Percentiles rank a stretch among this genome's conserved stretches.
These are phyloP conservation scores for Penaeus japonicus DNA, from an alignment of 1,140 invertebrate genomes.

Conservation along the genomic window DNA sequence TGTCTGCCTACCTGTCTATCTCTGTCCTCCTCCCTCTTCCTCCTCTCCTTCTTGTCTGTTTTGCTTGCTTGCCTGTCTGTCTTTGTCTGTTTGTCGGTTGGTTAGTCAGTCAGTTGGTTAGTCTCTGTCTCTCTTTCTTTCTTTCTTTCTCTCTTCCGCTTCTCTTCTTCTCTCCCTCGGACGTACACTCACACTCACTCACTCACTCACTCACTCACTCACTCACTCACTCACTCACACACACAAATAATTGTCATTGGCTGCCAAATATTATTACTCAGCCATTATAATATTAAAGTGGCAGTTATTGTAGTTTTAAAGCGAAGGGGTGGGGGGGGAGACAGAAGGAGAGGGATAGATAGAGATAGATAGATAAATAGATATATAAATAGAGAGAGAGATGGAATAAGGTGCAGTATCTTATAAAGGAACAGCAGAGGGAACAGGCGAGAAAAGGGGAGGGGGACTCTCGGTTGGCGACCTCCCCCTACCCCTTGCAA, in stretches of 20 bases:
- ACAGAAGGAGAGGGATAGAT: no score
- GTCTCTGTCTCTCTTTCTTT: conserved; percentile 18
- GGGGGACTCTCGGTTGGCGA: neutral
- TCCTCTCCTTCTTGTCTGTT: no score
- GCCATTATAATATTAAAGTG: neutral
- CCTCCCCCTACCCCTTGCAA: neutral
- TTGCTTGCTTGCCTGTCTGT: no score
- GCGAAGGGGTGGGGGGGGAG: neutral
- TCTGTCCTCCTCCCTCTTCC: no score
- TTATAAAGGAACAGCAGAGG: no score
- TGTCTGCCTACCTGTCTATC: no score
- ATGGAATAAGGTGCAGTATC: no score
- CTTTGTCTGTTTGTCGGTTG: no score
- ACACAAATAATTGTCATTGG: neutral
- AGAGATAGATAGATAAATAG: no score
- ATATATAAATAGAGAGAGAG: no score
- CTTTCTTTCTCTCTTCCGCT: neutral
- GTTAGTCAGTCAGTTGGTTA: neutral
- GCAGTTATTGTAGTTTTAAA: neutral
- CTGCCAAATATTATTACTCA: neutral
- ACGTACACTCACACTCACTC: conserved; percentile 11
- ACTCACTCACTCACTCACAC: neutral
- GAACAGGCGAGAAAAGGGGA: neutral
- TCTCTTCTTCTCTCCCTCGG: neutral
- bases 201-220: neutral